A percentile compares a stretch with the other conserved stretches of the same genome.
These are phyloP conservation scores for Bombycilla garrulus DNA, from an alignment of 2,113 vertebrate genomes.

Conservation along the genomic window DNA sequence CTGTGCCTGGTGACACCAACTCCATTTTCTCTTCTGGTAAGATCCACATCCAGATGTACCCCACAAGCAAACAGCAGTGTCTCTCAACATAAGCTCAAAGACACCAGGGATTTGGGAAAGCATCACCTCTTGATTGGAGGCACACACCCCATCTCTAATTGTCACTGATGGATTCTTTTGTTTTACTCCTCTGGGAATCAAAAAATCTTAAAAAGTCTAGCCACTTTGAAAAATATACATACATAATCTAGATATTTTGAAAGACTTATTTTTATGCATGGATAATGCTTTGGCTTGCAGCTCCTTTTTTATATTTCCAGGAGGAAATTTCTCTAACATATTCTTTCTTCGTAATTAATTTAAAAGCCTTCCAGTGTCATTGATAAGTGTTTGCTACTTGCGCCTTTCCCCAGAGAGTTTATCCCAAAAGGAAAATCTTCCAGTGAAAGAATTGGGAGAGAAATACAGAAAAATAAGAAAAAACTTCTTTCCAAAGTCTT, in stretches of 20 bases:
- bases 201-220: neutral
- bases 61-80: neutral
- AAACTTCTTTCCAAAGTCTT: neutral
- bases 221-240: neutral
- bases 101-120: neutral
- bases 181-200: neutral
- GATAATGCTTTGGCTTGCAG: neutral
- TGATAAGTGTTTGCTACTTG: neutral
- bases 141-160: neutral
- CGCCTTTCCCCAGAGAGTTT: neutral
- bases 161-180: neutral
- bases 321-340: neutral
- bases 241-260: constrained; percentile 9
- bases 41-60: neutral
- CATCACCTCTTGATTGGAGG: neutral
- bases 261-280: neutral
- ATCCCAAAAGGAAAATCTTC: neutral
- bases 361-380: constrained; percentile 23
- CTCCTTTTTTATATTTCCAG: neutral
- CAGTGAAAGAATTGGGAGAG: neutral
- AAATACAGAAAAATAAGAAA: neutral
- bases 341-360: constrained; percentile 58
- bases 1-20: neutral
- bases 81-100: neutral
- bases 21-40: neutral